Evolutionary conservation across 2,113 vertebrate species (phyloP).

Genomic region (Crotalus viridis): DNA sequence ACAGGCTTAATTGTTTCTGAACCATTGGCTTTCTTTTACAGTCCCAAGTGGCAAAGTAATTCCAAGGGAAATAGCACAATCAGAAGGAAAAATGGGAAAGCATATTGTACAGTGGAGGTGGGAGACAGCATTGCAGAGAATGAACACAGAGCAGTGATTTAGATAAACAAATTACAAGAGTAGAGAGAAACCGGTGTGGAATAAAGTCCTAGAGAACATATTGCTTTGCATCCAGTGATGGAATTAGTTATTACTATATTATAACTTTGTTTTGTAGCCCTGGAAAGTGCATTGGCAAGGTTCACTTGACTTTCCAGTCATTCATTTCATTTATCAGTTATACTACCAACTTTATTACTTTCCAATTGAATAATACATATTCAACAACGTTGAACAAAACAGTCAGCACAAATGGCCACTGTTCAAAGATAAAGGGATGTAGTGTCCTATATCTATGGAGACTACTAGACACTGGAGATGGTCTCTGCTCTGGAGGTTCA

Average conservation of each 20-base stretch:
- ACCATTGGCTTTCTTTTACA: slow-evolving; percentile 40
- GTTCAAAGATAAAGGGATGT: not conserved
- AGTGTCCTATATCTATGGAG: not conserved
- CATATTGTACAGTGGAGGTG: slow-evolving; percentile 16
- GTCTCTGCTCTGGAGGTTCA: not conserved
- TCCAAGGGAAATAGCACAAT: slow-evolving; percentile 42
- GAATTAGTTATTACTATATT: slow-evolving; percentile 26
- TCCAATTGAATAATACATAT: not conserved
- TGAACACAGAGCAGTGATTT: slow-evolving; percentile 37
- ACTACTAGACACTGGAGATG: not conserved
- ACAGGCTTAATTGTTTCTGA: slow-evolving; percentile 48
- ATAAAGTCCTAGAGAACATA: slow-evolving; percentile 18
- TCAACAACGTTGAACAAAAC: not conserved
- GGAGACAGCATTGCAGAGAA: not conserved
- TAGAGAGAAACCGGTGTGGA: slow-evolving; percentile 17
- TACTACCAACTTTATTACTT: not conserved
- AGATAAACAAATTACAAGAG: slow-evolving; percentile 28
- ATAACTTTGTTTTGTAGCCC: not conserved
- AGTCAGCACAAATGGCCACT: not conserved
- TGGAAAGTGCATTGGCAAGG: not conserved
- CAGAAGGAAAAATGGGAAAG: slow-evolving; percentile 38
- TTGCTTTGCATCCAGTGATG: not conserved
- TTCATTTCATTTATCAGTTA: not conserved
- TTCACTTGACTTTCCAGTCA: not conserved
- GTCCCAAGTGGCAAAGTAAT: slow-evolving; percentile 51